phyloP scores from a whole-genome alignment of 2,888 invertebrate species.

The Penaeus monodon region DNA sequence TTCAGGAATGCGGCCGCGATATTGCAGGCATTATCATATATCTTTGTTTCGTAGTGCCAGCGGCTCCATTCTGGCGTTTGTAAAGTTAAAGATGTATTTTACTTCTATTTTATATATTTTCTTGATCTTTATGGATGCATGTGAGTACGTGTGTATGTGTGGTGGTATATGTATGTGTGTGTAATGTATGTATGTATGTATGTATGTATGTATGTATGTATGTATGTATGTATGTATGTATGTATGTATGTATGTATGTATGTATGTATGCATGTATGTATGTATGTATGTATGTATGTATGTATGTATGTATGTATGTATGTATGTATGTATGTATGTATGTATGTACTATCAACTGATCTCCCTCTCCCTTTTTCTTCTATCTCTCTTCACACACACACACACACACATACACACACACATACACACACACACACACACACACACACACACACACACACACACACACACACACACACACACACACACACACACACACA shows the following conservation, averaged over 20 bases:
- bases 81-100: too few relatives aligned
- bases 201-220: constrained; percentile 28
- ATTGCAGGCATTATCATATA: too few relatives aligned
- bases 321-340: too few relatives aligned
- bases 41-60: too few relatives aligned
- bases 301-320: too few relatives aligned
- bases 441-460: constrained; percentile 6
- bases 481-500: constrained; percentile 2
- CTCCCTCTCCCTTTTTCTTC: too few relatives aligned
- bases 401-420: not conserved
- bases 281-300: too few relatives aligned
- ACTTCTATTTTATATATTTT: not conserved
- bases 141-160: not conserved
- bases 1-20: not conserved
- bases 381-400: too few relatives aligned
- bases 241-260: not conserved
- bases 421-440: constrained; percentile 5
- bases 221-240: constrained; percentile 25
- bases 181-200: constrained; percentile 3
- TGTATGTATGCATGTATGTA: not conserved
- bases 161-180: not conserved
- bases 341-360: too few relatives aligned
- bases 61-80: too few relatives aligned
- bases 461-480: constrained; percentile 14
- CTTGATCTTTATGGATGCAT: not conserved